Evolutionary conservation across 2,113 vertebrate species (phyloP), one percentile per base, ranked within the genome.

Genomic region (Anhinga rufa): DNA sequence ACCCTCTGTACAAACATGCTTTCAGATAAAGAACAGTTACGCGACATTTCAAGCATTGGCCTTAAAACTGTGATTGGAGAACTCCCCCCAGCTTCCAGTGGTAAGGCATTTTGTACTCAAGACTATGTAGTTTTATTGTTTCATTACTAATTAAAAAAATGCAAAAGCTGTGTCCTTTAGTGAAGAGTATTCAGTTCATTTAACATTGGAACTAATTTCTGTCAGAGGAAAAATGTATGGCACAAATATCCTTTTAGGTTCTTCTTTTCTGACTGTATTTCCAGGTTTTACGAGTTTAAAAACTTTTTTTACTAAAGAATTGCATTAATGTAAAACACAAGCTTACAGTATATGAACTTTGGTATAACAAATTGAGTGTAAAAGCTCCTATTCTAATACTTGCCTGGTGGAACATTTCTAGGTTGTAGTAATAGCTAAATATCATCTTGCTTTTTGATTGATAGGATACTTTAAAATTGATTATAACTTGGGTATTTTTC

Each of bases 1-100:
- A 99, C 99, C 5, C 98, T 99, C 91, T 99, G 99, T 97, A 99
- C 99, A 94, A 99, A 99, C 97, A 99, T 99, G 99, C 98, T 99
- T 97, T 99, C 99, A 42, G 99, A 99, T 98, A 99, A 99, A 97
- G 99, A 99, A 60, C 99, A 99, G 87, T 98, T 99, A 62, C 97
- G 99, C 94, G 99, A 99, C 97, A 99, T 99, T 98, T 99, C 99
- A 83, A 99, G 99, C 96, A 99, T 99, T 94, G 99, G 99, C 92
- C 99, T 99, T 95, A 99, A 99, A 97, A 99, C 99, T 38, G 99
- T 99, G 71, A 99, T 99, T 87, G 99, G 99, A 98, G 99, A 99
- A 97, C 98, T 99, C n/a, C 99, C 99, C 34, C 99, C 99, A 25
- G 99, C 99, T 92, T 99, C 99, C 95, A 99, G 99, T 93, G 99